Evolutionary conservation across 2,888 invertebrate genomes (phyloP), one percentile per base, ranked within the genome.

Genomic region (Leptinotarsa rubiginosa): DNA sequence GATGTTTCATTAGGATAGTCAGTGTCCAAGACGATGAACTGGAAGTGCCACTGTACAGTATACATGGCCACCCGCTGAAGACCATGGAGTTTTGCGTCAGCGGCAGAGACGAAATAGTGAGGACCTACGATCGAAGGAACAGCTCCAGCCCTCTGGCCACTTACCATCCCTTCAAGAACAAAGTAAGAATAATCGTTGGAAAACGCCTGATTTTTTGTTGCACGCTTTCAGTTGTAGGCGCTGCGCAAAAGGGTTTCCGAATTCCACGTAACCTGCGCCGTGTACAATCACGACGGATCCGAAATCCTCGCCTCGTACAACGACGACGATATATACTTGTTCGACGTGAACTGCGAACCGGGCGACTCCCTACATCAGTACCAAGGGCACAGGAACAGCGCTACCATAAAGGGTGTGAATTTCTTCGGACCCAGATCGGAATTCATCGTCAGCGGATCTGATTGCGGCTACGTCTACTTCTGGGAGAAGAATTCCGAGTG

Each of bases 231-330:
- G 20, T 15, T 50, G 18, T 67, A 71, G 67, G 20, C 22, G 73
- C 66, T 25, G 13, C 12, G 70, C 12, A 66, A 59, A 4, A 64
- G 47, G 1, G 74, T 70, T 22, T 65, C 75, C 2, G 75, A 75
- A 20, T 66, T 90, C 16, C 94, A 96, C 85, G 92, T 98, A 3
- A 97, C 98, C 0, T 96, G 95, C 84, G 96, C 96, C 10, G 93
- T 96, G 3, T 98, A 96, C 88, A 98, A 96, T 88, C 93, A 96
- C 88, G 93, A 95, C 87, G 98, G 98, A 62, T 91, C 94, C 69
- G 96, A 97, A 89, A 93, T 98, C 69, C 89, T 98, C 15, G 97
- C 95, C n/a, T 95, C 96, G 0, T 98, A 97, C 87, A 97, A 96
- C 87, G 96, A 97, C 85, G 97, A 97, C 77, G 95, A 96, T 82